Conservation (phyloP, 2,797 vertebrate genomes). For the Girardinus metallicus region DNA sequence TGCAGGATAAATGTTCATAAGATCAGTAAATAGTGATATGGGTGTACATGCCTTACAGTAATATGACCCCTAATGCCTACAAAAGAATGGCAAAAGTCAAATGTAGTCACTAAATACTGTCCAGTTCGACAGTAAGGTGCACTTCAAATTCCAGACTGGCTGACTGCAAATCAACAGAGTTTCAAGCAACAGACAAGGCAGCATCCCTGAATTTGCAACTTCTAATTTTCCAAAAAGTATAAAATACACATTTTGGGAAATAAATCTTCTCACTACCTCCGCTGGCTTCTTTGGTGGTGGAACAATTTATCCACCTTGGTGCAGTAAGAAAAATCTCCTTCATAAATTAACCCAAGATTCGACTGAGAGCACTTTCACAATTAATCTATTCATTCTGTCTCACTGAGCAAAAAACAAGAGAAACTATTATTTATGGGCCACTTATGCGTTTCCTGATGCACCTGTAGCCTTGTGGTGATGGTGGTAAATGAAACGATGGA, state of each 20-base stretch:
- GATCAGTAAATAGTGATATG: neutral
- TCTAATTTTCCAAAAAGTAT: neutral
- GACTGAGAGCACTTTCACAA: neutral
- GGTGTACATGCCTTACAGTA: neutral
- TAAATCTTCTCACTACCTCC: neutral
- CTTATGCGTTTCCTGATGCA: conserved; percentile 6
- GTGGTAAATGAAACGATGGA: neutral
- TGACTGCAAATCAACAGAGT: neutral
- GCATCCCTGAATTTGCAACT: neutral
- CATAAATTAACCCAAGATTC: conserved; percentile 5
- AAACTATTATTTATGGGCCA: conserved; percentile 11
- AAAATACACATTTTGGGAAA: neutral
- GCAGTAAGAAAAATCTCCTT: conserved; percentile 6
- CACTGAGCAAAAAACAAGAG: neutral
- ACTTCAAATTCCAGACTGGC: neutral
- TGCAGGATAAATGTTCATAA: neutral
- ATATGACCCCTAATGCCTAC: neutral
- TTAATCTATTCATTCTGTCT: neutral
- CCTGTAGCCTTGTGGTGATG: conserved; percentile 11
- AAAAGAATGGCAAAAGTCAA: neutral
- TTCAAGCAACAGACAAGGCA: neutral
- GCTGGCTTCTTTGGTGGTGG: neutral
- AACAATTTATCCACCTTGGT: conserved; percentile 1
- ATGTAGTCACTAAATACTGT: neutral
- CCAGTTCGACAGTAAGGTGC: neutral